Evolutionary conservation across 92 coral and sea anemone genomes (phyloP).

Genomic region (Epizoanthus scotinus): DNA sequence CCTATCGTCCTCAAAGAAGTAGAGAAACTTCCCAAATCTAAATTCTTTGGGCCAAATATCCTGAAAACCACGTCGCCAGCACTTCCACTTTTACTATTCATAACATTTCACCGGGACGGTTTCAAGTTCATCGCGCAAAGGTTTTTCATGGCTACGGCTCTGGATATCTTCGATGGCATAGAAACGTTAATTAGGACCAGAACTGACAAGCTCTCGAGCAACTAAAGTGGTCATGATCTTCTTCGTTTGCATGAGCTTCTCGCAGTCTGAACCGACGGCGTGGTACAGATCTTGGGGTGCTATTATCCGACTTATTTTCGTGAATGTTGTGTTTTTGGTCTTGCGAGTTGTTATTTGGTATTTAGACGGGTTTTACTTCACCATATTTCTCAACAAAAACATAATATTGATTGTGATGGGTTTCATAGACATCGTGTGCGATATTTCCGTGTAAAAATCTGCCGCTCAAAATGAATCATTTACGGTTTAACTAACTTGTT

Average conservation of each 20-base stretch:
- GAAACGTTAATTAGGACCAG: background rate
- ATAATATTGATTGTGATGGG: slow-evolving; percentile 26
- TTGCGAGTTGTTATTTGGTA: slow-evolving; percentile 44
- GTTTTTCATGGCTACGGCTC: slow-evolving; percentile 42
- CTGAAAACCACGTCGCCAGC: slow-evolving; percentile 68
- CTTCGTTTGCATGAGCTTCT: slow-evolving; percentile 46
- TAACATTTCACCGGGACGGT: slow-evolving; percentile 15
- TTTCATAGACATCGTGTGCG: slow-evolving; percentile 24
- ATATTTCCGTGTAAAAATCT: slow-evolving; percentile 7
- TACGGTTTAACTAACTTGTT: too few relatives aligned
- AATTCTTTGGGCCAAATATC: slow-evolving; percentile 67
- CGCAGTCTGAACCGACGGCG: slow-evolving; percentile 52
- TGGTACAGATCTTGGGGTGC: slow-evolving; percentile 29
- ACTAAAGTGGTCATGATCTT: slow-evolving; percentile 42
- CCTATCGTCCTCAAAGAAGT: slow-evolving; percentile 38
- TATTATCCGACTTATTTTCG: slow-evolving; percentile 22
- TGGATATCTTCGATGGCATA: slow-evolving; percentile 37
- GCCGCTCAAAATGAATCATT: too few relatives aligned
- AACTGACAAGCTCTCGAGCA: background rate
- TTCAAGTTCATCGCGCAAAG: slow-evolving; percentile 41
- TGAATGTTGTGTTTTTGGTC: slow-evolving; percentile 40
- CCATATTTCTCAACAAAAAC: slow-evolving; percentile 23
- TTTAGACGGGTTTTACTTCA: slow-evolving; percentile 16
- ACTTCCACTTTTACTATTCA: slow-evolving; percentile 58
- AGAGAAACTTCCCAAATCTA: slow-evolving; percentile 36